Base-by-base conservation (phyloP, 2,797 vertebrate genomes). In the Dendrocincla tyrannina region DNA sequence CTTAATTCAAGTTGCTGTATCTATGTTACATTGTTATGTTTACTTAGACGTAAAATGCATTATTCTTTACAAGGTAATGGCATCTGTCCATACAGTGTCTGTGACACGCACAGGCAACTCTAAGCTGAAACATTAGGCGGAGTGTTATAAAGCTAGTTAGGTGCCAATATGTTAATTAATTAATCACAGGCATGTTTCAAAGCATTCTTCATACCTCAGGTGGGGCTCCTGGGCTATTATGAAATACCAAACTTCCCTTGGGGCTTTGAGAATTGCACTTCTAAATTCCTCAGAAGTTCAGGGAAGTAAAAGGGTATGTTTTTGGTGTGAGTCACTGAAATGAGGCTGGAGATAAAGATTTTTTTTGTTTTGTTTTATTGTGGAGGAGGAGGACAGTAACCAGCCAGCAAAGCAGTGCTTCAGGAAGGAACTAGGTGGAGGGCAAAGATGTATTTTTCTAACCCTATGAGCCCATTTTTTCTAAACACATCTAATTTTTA, bases 81-180 rank as follows among this genome's bases (percentile, higher is more conserved):
- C 88, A 91, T 83, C 86, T 79, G 37, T 96, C 78, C 76, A 90
- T 91, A 33, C 73, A 55, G 32, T 69, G 91, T 85, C 47, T 52
- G 77, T 94, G 80, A 93, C 92, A 93, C 89, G 91, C 86, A 93
- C 55, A 73, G 95, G 67, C 95, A 96, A 68, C 93, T 96, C 95
- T 77, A 67, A 94, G 75, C 70, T 5, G 84, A 95, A 97, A 84
- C 70, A 95, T 95, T 94, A 94, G 88, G 70, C 2, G 13, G 74
- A 81, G 89, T 58, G 53, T 88, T 95, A 92, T 93, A 90, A 89
- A 93, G 77, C 77, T 90, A 95, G 88, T 79, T 92, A 96, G 13
- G 6, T 95, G 95, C 95, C 93, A 97, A 95, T 96, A 96, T 96
- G 93, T 93, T 96, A 96, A 97, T 97, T 95, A 95, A 92, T 96